phyloP scores from a whole-genome alignment of 2,888 invertebrate genomes.

The Drosophila lutescens region DNA sequence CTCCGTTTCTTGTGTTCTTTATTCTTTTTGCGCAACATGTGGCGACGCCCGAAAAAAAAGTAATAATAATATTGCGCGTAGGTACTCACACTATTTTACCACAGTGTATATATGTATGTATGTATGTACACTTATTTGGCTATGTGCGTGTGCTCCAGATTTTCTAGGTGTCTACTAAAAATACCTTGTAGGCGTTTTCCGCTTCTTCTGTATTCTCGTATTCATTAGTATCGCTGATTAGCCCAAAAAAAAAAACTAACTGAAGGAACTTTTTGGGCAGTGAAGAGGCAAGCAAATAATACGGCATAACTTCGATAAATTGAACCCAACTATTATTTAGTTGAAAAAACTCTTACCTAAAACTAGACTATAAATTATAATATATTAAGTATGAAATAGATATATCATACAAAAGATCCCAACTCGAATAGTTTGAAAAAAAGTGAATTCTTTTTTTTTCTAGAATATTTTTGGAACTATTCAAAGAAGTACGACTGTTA shows the following conservation, averaged over 20 bases:
- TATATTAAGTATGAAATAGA: no score
- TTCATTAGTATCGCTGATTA: slow-evolving; percentile 61
- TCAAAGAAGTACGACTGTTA: slow-evolving; percentile 9
- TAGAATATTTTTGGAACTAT: not conserved
- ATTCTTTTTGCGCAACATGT: slow-evolving; percentile 15
- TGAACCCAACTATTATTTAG: not conserved
- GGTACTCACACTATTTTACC: slow-evolving; percentile 17
- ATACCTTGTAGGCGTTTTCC: slow-evolving; percentile 68
- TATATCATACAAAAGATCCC: no score
- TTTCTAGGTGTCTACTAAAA: slow-evolving; percentile 62
- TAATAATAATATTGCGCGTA: slow-evolving; percentile 7
- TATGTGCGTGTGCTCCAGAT: slow-evolving; percentile 40
- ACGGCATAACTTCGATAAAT: not conserved
- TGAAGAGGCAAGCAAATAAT: slow-evolving; percentile 1
- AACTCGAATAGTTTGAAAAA: no score
- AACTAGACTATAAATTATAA: no score
- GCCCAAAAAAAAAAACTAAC: slow-evolving; percentile 53
- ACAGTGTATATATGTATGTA: not conserved
- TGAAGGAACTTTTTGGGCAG: slow-evolving; percentile 1
- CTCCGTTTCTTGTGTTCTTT: not conserved
- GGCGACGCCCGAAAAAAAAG: slow-evolving; percentile 16
- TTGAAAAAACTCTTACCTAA: no score
- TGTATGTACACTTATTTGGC: not conserved
- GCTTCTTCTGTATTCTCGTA: slow-evolving; percentile 23
- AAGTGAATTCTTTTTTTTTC: no score